Evolutionary conservation across 2,797 vertebrate genomes (phyloP).

Genomic region (Petrocephalus sullivani): DNA sequence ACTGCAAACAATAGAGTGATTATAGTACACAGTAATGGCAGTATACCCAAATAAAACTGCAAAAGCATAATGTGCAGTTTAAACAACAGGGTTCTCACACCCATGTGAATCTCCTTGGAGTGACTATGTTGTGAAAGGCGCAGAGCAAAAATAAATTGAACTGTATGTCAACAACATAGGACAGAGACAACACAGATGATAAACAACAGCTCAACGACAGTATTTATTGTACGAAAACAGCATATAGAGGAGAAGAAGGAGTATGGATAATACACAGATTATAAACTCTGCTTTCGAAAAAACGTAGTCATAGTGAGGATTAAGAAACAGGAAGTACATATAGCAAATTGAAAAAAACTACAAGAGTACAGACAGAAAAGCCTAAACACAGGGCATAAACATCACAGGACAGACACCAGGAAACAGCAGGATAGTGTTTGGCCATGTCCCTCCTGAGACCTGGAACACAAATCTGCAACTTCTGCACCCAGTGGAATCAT

Average conservation of each 20-base stretch:
- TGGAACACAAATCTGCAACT: not conserved
- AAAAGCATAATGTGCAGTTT: not conserved
- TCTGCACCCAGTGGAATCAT: not conserved
- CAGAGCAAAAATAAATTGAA: not conserved
- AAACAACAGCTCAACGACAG: not conserved
- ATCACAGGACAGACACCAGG: not conserved
- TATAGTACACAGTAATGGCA: not conserved
- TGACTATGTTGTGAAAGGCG: not conserved
- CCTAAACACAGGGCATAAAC: not conserved
- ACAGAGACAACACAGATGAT: not conserved
- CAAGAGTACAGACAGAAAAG: not conserved
- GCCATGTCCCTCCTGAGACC: not conserved
- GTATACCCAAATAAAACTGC: not conserved
- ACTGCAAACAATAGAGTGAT: not conserved
- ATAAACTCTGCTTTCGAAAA: not conserved
- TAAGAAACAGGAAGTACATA: not conserved
- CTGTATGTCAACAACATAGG: not conserved
- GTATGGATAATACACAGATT: not conserved
- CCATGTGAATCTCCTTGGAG: not conserved
- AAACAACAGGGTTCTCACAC: not conserved
- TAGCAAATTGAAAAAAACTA: not conserved
- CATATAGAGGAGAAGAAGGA: not conserved
- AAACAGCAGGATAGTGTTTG: not conserved
- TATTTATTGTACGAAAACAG: not conserved
- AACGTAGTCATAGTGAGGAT: not conserved